phyloP scores from a whole-genome alignment of 2,797 vertebrate species.

The Pygocentrus nattereri region DNA sequence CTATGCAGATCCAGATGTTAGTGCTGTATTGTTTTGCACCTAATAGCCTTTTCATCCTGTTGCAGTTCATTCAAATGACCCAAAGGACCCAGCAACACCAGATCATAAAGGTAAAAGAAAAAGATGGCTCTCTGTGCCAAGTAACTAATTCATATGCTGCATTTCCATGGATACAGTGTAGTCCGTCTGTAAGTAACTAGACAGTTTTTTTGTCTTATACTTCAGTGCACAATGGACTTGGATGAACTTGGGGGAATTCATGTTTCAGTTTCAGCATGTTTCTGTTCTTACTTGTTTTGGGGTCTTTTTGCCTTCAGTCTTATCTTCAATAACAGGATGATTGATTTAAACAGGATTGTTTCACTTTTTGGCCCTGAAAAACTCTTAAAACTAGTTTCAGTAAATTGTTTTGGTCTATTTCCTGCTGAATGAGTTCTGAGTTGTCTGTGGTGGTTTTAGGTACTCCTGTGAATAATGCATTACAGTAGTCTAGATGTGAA shows the following conservation, averaged over 20 bases:
- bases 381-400: no score
- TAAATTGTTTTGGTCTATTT: no score
- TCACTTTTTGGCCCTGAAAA: no score
- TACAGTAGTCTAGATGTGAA: neutral
- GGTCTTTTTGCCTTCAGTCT: neutral
- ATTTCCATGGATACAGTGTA: neutral
- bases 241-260: neutral
- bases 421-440: no score
- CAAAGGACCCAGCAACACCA: neutral
- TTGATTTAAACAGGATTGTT: no score
- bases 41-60: neutral
- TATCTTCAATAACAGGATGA: no score
- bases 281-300: neutral
- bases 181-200: neutral
- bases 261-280: no score
- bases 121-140: no score
- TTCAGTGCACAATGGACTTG: neutral
- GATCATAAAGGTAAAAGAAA: slow-evolving; percentile 21
- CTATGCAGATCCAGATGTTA: neutral
- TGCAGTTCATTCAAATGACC: slow-evolving; percentile 14
- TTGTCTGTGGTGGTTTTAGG: no score
- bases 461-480: neutral
- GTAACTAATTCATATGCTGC: neutral
- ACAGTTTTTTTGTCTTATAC: neutral
- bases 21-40: neutral